These are phyloP conservation scores for Oncorhynchus masou DNA, from an alignment of 2,113 vertebrate genomes.

Conservation along the genomic window DNA sequence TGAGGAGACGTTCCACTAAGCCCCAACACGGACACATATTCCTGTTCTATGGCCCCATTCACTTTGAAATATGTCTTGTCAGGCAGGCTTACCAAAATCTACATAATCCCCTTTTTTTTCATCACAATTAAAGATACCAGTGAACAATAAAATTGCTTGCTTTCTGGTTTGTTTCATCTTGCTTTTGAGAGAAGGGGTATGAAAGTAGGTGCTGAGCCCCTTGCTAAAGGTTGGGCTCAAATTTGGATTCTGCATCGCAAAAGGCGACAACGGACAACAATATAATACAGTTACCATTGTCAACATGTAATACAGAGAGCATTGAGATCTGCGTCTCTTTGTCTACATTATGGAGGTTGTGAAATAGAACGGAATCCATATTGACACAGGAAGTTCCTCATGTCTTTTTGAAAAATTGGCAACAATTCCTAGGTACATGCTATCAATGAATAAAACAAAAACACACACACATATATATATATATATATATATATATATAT, in stretches of 20 bases:
- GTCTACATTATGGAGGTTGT: not conserved
- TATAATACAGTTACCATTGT: not conserved
- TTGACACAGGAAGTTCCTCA: too few species aligned
- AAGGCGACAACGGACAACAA: not conserved
- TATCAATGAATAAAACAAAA: too few species aligned
- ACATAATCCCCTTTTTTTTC: conserved; percentile 76
- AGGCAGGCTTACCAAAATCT: conserved; percentile 79
- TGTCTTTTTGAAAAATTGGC: too few species aligned
- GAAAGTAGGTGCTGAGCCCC: conserved; percentile 40
- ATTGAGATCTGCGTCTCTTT: not conserved
- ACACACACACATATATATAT: too few species aligned
- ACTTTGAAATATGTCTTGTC: conserved; percentile 80
- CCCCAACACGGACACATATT: conserved; percentile 76
- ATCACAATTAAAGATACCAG: conserved; percentile 83
- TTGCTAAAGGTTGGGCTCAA: conserved; percentile 41
- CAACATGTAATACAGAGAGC: not conserved
- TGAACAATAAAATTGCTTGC: conserved; percentile 83
- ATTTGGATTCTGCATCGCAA: not conserved
- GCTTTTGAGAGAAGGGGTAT: conserved; percentile 55
- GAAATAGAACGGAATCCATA: not conserved
- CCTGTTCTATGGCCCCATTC: conserved; percentile 76
- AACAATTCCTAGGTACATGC: too few species aligned
- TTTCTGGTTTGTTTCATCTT: conserved; percentile 77
- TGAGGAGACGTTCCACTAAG: conserved; percentile 76
- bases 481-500: too few species aligned